phyloP scores from a whole-genome alignment of 1,140 invertebrate species.

The Pogonomyrmex barbatus region DNA sequence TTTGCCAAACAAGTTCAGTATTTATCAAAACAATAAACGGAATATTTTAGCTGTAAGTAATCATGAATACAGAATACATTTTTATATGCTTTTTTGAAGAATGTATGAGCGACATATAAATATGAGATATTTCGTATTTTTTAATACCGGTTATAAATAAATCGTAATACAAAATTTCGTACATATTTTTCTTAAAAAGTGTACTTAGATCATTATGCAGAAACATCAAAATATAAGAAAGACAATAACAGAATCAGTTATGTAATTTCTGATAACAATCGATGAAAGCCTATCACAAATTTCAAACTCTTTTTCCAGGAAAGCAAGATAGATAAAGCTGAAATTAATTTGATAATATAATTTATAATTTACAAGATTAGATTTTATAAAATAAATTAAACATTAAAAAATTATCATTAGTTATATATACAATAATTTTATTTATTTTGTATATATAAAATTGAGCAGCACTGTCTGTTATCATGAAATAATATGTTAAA shows the following conservation, averaged over 20 bases:
- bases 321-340: background rate
- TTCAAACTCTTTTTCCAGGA: conserved; percentile 2
- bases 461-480: conserved; percentile 20
- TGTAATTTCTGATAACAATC: background rate
- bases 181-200: conserved; percentile 62
- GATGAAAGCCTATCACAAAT: background rate
- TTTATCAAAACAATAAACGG: background rate
- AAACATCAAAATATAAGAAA: background rate
- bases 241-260: background rate
- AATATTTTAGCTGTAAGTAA: conserved; percentile 34
- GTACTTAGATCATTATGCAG: conserved; percentile 62
- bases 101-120: background rate
- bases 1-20: background rate
- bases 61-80: conserved; percentile 12
- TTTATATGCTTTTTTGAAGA: conserved; percentile 17
- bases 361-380: background rate
- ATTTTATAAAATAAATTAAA: background rate
- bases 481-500: conserved; percentile 39
- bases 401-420: background rate
- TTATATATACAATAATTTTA: background rate
- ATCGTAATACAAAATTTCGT: conserved; percentile 3
- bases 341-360: background rate
- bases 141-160: background rate
- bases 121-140: background rate
- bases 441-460: background rate